Evolutionary conservation across 2,888 invertebrate species (phyloP).

Genomic region (Cantharis lateralis): DNA sequence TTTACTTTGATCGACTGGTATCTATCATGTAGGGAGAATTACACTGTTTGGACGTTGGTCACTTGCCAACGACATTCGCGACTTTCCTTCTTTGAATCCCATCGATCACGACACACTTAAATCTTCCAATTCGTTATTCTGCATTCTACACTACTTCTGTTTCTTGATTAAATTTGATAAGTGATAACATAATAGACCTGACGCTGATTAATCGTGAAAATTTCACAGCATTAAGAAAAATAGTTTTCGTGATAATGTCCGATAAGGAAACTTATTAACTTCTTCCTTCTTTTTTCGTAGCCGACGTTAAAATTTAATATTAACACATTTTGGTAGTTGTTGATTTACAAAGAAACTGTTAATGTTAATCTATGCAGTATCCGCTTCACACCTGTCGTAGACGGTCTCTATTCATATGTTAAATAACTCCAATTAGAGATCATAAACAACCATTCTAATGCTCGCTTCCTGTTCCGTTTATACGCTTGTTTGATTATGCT

Average conservation of each 20-base stretch:
- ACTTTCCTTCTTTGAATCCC: conserved; percentile 45
- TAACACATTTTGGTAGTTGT: background rate
- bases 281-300: too few relatives aligned
- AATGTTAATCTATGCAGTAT: conserved; percentile 29
- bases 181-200: background rate
- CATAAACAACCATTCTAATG: conserved; percentile 38
- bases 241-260: too few relatives aligned
- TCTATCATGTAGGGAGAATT: conserved; percentile 53
- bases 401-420: conserved; percentile 34
- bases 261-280: background rate
- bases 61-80: conserved; percentile 53
- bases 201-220: background rate
- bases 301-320: background rate
- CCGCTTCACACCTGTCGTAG: conserved; percentile 38
- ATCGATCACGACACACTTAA: conserved; percentile 41
- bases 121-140: conserved; percentile 11
- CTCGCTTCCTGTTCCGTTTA: conserved; percentile 37
- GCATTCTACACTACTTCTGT: conserved; percentile 11
- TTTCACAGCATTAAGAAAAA: background rate
- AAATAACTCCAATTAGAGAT: conserved; percentile 37
- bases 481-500: conserved; percentile 16
- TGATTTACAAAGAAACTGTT: background rate
- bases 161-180: background rate
- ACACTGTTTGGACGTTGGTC: conserved; percentile 53
- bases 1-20: conserved; percentile 37